Percentiles rank a stretch among this genome's conserved stretches.
Evolutionary conservation across 2,797 vertebrate species (phyloP).

Genomic region (Basileuterus tristriatus): DNA sequence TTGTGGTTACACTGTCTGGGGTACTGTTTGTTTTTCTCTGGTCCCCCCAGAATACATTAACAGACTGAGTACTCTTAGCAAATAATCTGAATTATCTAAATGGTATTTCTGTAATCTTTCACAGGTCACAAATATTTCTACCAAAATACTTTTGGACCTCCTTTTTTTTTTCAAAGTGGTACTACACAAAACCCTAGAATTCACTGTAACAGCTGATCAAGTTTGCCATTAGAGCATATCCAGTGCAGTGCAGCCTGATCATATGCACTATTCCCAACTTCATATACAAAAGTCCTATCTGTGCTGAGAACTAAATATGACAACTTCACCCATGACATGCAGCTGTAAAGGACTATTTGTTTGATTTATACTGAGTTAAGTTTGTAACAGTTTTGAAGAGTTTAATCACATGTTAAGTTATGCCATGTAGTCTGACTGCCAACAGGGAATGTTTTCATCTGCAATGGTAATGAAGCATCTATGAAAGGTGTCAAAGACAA

Average conservation of each 20-base stretch:
- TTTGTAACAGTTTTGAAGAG: neutral
- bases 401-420: constrained; percentile 47
- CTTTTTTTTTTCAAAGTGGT: neutral
- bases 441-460: constrained; percentile 34
- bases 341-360: neutral
- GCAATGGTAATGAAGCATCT: constrained; percentile 53
- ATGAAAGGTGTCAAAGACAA: constrained; percentile 48
- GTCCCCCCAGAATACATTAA: neutral
- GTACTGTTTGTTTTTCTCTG: neutral
- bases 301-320: neutral
- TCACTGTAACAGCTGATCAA: neutral
- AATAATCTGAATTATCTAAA: neutral
- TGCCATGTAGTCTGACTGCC: constrained; percentile 24
- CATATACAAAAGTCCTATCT: neutral
- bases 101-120: neutral
- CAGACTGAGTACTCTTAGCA: neutral
- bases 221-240: neutral
- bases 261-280: neutral
- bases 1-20: neutral
- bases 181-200: neutral
- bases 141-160: neutral
- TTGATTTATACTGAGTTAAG: neutral
- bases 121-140: neutral
- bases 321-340: neutral
- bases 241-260: neutral